phyloP scores from a whole-genome alignment of 1,140 invertebrate genomes.

The Chrysopa pallens region DNA sequence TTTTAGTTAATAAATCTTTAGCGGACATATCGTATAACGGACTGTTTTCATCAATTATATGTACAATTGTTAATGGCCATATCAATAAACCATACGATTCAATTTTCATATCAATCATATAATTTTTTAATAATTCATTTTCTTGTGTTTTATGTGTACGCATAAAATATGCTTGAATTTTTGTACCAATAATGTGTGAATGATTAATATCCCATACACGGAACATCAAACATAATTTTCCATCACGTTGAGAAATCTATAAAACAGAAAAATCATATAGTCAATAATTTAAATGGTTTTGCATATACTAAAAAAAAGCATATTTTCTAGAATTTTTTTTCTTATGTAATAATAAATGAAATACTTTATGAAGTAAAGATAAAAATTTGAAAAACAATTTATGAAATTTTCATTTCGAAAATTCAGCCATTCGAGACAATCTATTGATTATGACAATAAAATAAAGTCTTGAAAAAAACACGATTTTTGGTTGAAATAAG shows the following conservation, averaged over 20 bases:
- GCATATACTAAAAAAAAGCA: too few species aligned
- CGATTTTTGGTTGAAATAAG: too few species aligned
- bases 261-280: conserved; percentile 3
- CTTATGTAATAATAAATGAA: too few species aligned
- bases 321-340: too few species aligned
- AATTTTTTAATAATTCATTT: conserved; percentile 12
- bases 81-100: conserved; percentile 27
- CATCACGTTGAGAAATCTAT: conserved; percentile 39
- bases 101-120: conserved; percentile 12
- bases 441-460: too few species aligned
- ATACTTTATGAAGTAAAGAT: too few species aligned
- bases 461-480: too few species aligned
- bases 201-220: conserved; percentile 36
- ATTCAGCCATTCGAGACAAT: too few species aligned
- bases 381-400: too few species aligned
- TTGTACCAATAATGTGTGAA: conserved; percentile 33
- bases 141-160: conserved; percentile 13
- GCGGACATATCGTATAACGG: conserved; percentile 33
- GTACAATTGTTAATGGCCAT: conserved; percentile 43
- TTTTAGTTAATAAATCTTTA: conserved; percentile 32
- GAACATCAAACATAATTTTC: conserved; percentile 36
- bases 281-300: too few species aligned
- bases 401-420: too few species aligned
- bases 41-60: conserved; percentile 36
- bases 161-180: conserved; percentile 35